Conservation (phyloP, 2,888 invertebrate species). For the Calliphora vomitoria region DNA sequence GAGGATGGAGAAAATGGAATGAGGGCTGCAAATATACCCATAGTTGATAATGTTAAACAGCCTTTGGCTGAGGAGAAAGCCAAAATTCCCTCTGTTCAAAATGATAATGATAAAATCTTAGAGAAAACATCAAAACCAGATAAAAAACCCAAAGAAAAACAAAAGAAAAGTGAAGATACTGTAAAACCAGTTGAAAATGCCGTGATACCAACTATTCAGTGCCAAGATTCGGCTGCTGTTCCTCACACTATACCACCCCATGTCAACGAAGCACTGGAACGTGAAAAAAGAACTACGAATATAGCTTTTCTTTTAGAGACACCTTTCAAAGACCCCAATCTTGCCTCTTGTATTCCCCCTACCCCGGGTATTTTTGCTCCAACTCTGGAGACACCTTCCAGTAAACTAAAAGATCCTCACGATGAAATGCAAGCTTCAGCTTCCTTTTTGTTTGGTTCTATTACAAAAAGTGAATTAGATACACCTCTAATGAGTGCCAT, state of each 20-base stretch:
- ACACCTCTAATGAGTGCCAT: slow-evolving; percentile 86
- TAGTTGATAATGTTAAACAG: slow-evolving; percentile 41
- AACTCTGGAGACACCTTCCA: slow-evolving; percentile 81
- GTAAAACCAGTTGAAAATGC: neutral
- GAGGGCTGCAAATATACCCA: neutral
- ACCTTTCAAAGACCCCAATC: slow-evolving; percentile 85
- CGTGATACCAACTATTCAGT: neutral
- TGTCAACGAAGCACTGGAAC: slow-evolving; percentile 63
- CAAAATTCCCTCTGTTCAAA: slow-evolving; percentile 77
- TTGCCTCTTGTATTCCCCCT: slow-evolving; percentile 85
- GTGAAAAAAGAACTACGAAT: slow-evolving; percentile 77
- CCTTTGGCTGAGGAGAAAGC: neutral
- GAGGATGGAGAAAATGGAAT: slow-evolving; percentile 33
- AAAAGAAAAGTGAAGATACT: neutral
- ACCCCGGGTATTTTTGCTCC: slow-evolving; percentile 86
- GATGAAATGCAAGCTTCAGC: slow-evolving; percentile 75
- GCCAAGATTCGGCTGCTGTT: neutral
- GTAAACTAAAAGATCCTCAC: slow-evolving; percentile 74
- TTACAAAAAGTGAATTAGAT: slow-evolving; percentile 86
- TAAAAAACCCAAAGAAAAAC: slow-evolving; percentile 13
- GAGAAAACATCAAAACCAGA: neutral
- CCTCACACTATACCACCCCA: slow-evolving; percentile 35
- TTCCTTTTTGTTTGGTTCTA: slow-evolving; percentile 79
- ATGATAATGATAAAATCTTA: slow-evolving; percentile 43
- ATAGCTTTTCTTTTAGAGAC: slow-evolving; percentile 85